These are phyloP conservation scores for Zaprionus inermis DNA, from an alignment of 1,140 invertebrate genomes.

Conservation along the genomic window DNA sequence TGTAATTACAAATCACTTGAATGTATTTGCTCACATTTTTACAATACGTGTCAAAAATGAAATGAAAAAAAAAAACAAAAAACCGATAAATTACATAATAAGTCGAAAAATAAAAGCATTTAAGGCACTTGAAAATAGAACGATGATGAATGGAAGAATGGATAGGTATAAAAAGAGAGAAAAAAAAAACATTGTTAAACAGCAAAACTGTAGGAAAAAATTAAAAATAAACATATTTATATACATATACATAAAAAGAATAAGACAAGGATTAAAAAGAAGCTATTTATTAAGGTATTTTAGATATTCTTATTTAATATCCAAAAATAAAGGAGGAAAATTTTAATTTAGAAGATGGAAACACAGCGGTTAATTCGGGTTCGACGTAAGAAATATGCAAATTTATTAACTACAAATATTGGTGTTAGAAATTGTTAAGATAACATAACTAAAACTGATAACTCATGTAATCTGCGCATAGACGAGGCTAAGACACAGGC, in stretches of 20 bases:
- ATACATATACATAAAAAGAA: slow-evolving; percentile 63
- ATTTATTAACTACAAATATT: slow-evolving; percentile 72
- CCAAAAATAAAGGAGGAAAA: slow-evolving; percentile 65
- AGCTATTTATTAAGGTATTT: slow-evolving; percentile 82
- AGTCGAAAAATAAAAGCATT: slow-evolving; percentile 71
- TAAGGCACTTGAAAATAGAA: slow-evolving; percentile 68
- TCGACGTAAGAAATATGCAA: slow-evolving; percentile 49
- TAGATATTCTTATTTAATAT: slow-evolving; percentile 85
- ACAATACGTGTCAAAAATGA: slow-evolving; percentile 64
- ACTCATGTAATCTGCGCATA: slow-evolving; percentile 40
- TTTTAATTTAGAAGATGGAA: slow-evolving; percentile 66
- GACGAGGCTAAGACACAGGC: slow-evolving; percentile 17
- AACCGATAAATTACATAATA: slow-evolving; percentile 52
- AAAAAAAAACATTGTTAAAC: slow-evolving; percentile 71
- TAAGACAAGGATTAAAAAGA: slow-evolving; percentile 40
- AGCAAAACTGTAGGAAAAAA: slow-evolving; percentile 56
- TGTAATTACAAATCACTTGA: slow-evolving; percentile 75
- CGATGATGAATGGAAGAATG: slow-evolving; percentile 39
- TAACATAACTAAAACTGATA: slow-evolving; percentile 27
- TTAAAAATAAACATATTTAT: slow-evolving; percentile 68
- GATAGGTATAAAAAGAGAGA: slow-evolving; percentile 52
- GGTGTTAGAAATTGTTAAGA: slow-evolving; percentile 73
- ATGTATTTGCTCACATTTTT: slow-evolving; percentile 82
- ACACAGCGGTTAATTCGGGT: slow-evolving; percentile 52
- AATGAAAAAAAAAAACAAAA: slow-evolving; percentile 2